Conservation (phyloP, 1,140 invertebrate species). For the Neotoxoptera formosana region DNA sequence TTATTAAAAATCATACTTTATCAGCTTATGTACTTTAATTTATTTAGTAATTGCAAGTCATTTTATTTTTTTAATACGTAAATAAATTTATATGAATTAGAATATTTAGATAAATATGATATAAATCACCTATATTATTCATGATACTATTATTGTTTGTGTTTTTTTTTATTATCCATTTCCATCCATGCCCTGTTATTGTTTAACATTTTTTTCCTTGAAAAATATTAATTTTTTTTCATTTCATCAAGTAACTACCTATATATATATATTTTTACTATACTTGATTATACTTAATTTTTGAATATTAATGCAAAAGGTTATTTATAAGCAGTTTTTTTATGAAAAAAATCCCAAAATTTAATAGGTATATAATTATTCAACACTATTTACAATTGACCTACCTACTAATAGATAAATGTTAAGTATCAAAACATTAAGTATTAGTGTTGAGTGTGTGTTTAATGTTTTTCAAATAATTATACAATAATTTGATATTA, state of each 20-base stretch:
- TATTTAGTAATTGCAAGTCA: not conserved
- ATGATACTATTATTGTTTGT: not conserved
- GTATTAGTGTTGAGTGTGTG: constrained; percentile 1
- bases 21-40: not conserved
- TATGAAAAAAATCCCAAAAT: not conserved
- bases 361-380: not conserved
- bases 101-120: not conserved
- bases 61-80: not conserved
- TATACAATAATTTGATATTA: not conserved
- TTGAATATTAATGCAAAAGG: not conserved
- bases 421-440: not conserved
- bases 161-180: not conserved
- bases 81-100: not conserved
- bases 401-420: not conserved
- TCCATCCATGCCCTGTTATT: not conserved
- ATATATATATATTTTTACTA: not conserved
- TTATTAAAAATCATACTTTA: not conserved
- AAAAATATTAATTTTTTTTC: not conserved
- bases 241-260: not conserved
- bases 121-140: not conserved
- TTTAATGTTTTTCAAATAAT: constrained; percentile 6
- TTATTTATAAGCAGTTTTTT: not conserved
- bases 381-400: not conserved
- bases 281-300: not conserved
- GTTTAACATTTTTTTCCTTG: not conserved